Evolutionary conservation across 2,888 invertebrate genomes (phyloP), one percentile per base, ranked within the genome.

Genomic region (Eilema caniola): DNA sequence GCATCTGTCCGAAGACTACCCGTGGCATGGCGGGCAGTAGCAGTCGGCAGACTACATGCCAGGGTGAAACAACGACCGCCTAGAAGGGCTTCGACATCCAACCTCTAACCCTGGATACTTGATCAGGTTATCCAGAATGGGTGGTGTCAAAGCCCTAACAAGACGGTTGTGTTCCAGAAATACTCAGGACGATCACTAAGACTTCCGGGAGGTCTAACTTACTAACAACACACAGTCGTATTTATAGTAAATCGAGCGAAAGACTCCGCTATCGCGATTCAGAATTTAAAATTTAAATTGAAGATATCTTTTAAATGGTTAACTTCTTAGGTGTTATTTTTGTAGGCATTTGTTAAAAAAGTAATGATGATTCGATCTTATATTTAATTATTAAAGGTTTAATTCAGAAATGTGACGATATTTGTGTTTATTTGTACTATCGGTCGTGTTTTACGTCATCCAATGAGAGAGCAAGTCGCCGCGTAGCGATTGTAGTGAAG

Each of bases 261-360:
- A 56, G 56, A 65, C 28, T 16, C 16, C 31, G 28, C 14, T 2
- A 31, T 28, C 41, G 64, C 64, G 64, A 65, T 65, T 28, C 10
- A 65, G 64, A 8, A 53, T 31, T 31, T 1, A 5, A 62, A 28
- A 28, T 31, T 65, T 65, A 3, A 56, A n/a, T 31, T 23, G 1
- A 14, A 2, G 2, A 31, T 65, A 53, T 23, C 31, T 65, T 10
- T 3, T 12, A 14, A 47, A 53, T 12, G 7, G n/a, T n/a, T 56
- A 3, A n/a, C 12, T 23, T 7, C 31, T 41, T 23, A 23, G 12
- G 0, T 14, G 28, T 8, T 31, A 14, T 3, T 31, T 28, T 65
- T 65, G n/a, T 12, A 53, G 12, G 4, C n/a, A 31, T 5, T 56
- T 16, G 23, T 31, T 4, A 10, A 56, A 23, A 8, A 7, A 31